Evolutionary conservation across 2,113 vertebrate species (phyloP), one percentile per base, ranked within the genome.

Genomic region (Aphyosemion australe): DNA sequence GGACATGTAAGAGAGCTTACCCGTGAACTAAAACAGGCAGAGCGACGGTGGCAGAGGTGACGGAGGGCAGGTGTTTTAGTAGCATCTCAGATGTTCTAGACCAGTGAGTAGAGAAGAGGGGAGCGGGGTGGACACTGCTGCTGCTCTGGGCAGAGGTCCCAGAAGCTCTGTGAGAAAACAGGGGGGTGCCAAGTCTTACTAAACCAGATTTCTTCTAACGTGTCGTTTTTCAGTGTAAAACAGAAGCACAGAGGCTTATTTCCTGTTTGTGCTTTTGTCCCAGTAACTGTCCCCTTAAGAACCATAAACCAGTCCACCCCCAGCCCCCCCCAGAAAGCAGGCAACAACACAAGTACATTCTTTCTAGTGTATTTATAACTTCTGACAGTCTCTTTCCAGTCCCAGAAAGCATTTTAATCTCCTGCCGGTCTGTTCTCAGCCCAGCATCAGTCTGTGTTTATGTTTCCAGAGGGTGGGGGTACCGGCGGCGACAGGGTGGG

Each of bases 311-410:
- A 63, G 47, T 51, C 56, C 8, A 62, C 57, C 50, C 18, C 61
- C 71, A 65, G 63, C 49, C 49, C 72, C 77, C 52, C 42, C n/a
- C 58, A 12, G 61, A 81, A 69, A 80, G 63, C 48, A 58, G 57
- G 46, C n/a, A n/a, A n/a, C n/a, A 83, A 77, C 80, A 85, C 71
- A 68, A 76, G 61, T 14, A 15, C 80, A 86, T 85, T 82, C 85
- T 75, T 32, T 56, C 43, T 66, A 56, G 74, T 10, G 41, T 89
- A 90, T 91, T 89, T 84, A 86, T 89, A 90, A 73, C 84, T 54
- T 78, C 66, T 87, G 86, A 89, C 83, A 68, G 39, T 55, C 69
- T 55, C n/a, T 71, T 74, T 61, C 76, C 58, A 67, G 79, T 83
- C 78, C 86, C 88, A 64, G 67, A 76, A 84, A 71, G 61, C 85